phyloP scores from a whole-genome alignment of 2,797 vertebrate species.

The Selene dorsalis region DNA sequence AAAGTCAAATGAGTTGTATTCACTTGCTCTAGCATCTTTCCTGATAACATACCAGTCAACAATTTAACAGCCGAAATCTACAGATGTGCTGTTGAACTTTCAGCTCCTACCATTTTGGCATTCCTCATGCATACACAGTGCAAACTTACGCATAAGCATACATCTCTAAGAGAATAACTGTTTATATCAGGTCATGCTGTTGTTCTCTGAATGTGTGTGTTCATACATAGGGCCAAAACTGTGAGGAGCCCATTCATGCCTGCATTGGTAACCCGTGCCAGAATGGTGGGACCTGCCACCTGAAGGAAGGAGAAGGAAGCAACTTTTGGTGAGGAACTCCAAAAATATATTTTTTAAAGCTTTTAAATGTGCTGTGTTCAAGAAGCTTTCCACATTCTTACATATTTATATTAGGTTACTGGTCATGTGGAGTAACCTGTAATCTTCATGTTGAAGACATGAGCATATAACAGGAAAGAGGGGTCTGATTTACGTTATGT shows the following conservation, averaged over 20 bases:
- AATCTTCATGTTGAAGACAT: no score
- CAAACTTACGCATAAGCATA: no score
- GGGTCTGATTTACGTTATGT: no score
- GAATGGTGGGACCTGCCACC: constrained; percentile 92
- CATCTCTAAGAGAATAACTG: not conserved
- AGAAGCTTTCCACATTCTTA: constrained; percentile 1
- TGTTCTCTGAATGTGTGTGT: constrained; percentile 28
- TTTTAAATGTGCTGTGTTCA: not conserved
- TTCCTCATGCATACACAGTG: no score
- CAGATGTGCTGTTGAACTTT: no score
- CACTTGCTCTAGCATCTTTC: not conserved
- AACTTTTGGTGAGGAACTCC: constrained; percentile 79
- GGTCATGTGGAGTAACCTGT: not conserved
- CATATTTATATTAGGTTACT: not conserved
- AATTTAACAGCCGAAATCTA: not conserved
- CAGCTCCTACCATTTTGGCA: no score
- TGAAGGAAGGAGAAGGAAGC: constrained; percentile 94
- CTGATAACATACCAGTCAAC: not conserved
- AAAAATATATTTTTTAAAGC: not conserved
- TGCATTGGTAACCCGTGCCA: constrained; percentile 96
- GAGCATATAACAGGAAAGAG: no score
- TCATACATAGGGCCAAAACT: constrained; percentile 91
- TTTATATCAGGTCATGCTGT: not conserved
- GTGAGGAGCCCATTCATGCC: constrained; percentile 93
- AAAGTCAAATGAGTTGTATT: not conserved